These are phyloP conservation scores for Dasyurus viverrinus DNA, from an alignment of 2,113 vertebrate genomes.

Conservation along the genomic window DNA sequence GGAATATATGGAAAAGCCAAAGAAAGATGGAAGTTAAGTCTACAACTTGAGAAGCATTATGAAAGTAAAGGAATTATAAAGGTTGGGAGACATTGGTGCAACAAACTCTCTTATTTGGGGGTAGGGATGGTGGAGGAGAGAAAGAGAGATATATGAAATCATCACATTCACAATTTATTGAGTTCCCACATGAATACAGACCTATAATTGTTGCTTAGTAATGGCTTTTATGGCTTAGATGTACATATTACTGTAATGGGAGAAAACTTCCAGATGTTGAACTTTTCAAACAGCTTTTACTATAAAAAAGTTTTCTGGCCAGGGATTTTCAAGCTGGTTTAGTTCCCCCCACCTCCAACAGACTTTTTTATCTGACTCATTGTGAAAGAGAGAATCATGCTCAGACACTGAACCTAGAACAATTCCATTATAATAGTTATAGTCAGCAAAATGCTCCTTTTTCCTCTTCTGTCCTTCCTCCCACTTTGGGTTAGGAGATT, in stretches of 20 bases:
- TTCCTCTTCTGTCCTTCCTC: background rate
- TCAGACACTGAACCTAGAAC: background rate
- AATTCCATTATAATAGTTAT: background rate
- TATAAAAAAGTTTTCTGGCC: background rate
- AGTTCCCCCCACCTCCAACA: background rate
- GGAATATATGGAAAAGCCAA: background rate
- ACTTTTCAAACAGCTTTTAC: background rate
- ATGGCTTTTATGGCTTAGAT: background rate
- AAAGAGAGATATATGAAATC: background rate
- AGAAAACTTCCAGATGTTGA: background rate
- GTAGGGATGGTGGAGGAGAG: background rate
- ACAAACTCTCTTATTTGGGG: background rate
- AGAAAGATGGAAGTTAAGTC: background rate
- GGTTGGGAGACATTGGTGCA: background rate
- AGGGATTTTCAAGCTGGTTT: background rate
- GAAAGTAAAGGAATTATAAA: background rate
- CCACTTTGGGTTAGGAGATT: background rate
- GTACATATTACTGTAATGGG: background rate
- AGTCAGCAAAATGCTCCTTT: background rate
- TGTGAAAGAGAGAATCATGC: background rate
- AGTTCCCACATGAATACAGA: background rate
- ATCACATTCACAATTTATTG: background rate
- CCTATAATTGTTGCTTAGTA: background rate
- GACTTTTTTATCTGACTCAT: background rate
- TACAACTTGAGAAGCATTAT: background rate